Percentiles rank a stretch among this genome's conserved stretches.
phyloP scores from a whole-genome alignment of 2,888 invertebrate genomes.

The Drosophila affinis region DNA sequence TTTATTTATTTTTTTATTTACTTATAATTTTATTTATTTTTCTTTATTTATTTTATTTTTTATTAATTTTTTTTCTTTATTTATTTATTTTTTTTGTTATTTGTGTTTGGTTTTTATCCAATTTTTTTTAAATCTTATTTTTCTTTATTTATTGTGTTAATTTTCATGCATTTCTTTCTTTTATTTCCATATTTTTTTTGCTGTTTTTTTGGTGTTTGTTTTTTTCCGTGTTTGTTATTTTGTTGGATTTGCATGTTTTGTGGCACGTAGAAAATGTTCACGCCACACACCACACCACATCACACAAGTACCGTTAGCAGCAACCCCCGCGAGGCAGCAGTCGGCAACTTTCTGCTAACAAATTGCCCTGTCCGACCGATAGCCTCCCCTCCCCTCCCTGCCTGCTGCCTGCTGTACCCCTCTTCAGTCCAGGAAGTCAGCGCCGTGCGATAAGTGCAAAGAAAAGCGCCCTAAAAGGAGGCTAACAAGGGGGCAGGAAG shows the following conservation, averaged over 20 bases:
- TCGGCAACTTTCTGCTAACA: slow-evolving; percentile 56
- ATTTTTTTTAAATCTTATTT: neutral
- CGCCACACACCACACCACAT: slow-evolving; percentile 3
- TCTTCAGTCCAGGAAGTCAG: slow-evolving; percentile 55
- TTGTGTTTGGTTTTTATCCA: slow-evolving; percentile 7
- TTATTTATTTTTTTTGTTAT: slow-evolving; percentile 20
- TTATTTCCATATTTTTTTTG: slow-evolving; percentile 35
- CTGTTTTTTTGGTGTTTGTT: slow-evolving; percentile 12
- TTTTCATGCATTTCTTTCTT: neutral
- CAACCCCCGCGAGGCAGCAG: slow-evolving; percentile 46
- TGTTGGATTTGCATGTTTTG: slow-evolving; percentile 66
- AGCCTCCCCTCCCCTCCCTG: slow-evolving; percentile 6
- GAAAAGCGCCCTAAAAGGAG: slow-evolving; percentile 22
- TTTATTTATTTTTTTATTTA: too few relatives aligned
- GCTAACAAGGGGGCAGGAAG: neutral
- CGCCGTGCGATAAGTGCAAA: slow-evolving; percentile 52
- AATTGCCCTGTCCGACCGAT: slow-evolving; percentile 55
- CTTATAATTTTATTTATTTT: too few relatives aligned
- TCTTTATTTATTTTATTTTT: too few relatives aligned
- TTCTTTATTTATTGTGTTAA: slow-evolving; percentile 26
- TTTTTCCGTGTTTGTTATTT: slow-evolving; percentile 44
- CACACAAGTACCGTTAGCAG: slow-evolving; percentile 28
- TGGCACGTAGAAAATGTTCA: slow-evolving; percentile 54
- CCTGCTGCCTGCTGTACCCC: slow-evolving; percentile 9
- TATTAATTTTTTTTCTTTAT: slow-evolving; percentile 1